phyloP scores from a whole-genome alignment of 1,140 invertebrate genomes.

The Achroia grisella region DNA sequence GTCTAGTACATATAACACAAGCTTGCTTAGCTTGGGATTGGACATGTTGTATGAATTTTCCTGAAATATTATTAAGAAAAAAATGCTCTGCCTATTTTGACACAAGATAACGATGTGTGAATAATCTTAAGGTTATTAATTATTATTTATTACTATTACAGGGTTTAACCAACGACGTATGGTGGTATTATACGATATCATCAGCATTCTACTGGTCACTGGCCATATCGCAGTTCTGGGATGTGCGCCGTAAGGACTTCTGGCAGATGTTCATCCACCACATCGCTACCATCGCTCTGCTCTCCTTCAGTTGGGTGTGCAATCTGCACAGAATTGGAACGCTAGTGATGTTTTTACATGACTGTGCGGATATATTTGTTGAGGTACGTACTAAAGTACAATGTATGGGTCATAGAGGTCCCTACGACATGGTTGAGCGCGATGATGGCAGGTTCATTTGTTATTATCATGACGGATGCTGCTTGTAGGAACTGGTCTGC shows the following conservation, averaged over 20 bases:
- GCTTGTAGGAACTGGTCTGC: no score
- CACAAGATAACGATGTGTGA: no score
- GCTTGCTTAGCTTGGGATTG: no score
- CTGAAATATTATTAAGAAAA: no score
- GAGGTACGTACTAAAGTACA: constrained; percentile 41
- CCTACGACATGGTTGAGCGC: no score
- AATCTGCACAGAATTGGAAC: constrained; percentile 95
- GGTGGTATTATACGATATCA: constrained; percentile 98
- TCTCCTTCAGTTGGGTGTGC: constrained; percentile 95
- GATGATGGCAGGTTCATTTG: no score
- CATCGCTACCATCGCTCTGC: constrained; percentile 90
- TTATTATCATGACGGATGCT: no score
- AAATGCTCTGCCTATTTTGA: no score
- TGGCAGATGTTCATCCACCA: constrained; percentile 99
- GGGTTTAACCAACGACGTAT: constrained; percentile 81
- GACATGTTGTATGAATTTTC: no score
- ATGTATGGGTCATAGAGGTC: no score
- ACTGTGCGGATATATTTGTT: constrained; percentile 60
- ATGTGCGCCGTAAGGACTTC: constrained; percentile 95
- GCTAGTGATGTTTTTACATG: constrained; percentile 93
- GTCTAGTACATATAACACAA: no score
- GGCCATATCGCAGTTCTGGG: constrained; percentile 93
- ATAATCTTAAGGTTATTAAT: no score
- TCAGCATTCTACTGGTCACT: constrained; percentile 97
- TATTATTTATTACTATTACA: constrained; percentile 45